Conservation (phyloP, 2,888 invertebrate species). For the Cryptosula pallasiana region DNA sequence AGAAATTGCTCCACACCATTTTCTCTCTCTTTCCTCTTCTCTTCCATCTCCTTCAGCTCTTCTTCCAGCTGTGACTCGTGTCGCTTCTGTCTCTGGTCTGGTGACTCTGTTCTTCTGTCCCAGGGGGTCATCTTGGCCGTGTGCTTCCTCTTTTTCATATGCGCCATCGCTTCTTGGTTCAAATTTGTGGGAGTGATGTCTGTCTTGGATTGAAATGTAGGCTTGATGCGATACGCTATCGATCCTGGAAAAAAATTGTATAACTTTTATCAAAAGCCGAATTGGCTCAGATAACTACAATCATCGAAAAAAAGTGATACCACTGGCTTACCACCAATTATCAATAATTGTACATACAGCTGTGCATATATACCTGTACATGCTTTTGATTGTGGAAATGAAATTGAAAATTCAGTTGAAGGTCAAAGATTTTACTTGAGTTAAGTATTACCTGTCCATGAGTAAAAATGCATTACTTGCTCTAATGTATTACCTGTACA, state of each 20-base stretch:
- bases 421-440: no score
- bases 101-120: slow-evolving; percentile 42
- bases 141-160: slow-evolving; percentile 29
- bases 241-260: slow-evolving; percentile 32
- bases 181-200: slow-evolving; percentile 7
- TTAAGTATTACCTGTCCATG: no score
- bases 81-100: slow-evolving; percentile 34
- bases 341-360: no score
- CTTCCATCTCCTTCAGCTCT: slow-evolving; percentile 36
- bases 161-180: slow-evolving; percentile 22
- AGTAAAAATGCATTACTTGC: no score
- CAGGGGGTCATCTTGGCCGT: slow-evolving; percentile 45
- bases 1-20: slow-evolving; percentile 47
- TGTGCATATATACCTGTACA: no score
- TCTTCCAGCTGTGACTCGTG: slow-evolving; percentile 36
- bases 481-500: no score
- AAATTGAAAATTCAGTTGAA: no score
- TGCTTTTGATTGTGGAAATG: no score
- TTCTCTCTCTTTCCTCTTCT: slow-evolving; percentile 40
- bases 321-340: no score
- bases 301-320: no score
- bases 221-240: slow-evolving; percentile 39
- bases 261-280: no score
- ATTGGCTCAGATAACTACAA: no score
- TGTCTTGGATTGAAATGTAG: slow-evolving; percentile 35